Percentiles rank a stretch among this genome's conserved stretches.
Conservation (phyloP, 2,113 vertebrate genomes). For the Anolis sagrei region DNA sequence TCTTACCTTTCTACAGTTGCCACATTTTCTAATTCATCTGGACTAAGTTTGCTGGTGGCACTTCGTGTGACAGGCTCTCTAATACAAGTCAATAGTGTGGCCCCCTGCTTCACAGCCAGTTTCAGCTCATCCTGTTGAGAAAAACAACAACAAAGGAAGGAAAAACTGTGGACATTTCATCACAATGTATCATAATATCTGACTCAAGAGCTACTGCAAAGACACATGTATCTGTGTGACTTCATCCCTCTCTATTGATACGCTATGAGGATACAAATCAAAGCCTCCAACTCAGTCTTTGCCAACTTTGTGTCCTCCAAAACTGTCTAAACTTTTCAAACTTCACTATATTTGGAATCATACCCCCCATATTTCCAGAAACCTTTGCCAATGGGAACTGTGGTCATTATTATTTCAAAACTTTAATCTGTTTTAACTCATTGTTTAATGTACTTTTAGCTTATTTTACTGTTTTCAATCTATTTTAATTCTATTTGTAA, state of each 20-base stretch:
- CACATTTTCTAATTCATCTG: slow-evolving; percentile 89
- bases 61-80: slow-evolving; percentile 85
- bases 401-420: too few relatives aligned
- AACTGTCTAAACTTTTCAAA: too few relatives aligned
- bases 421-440: too few relatives aligned
- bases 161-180: neutral
- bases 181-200: neutral
- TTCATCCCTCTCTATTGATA: neutral
- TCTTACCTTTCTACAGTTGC: slow-evolving; percentile 90
- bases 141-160: neutral
- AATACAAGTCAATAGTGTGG: slow-evolving; percentile 87
- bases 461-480: too few relatives aligned
- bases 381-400: too few relatives aligned
- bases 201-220: neutral
- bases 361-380: too few relatives aligned
- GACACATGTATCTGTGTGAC: neutral
- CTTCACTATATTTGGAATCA: too few relatives aligned
- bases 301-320: too few relatives aligned
- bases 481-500: too few relatives aligned
- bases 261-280: too few relatives aligned
- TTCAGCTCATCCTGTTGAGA: slow-evolving; percentile 86
- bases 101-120: slow-evolving; percentile 88
- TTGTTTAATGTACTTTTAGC: too few relatives aligned
- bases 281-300: neutral
- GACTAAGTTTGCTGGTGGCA: slow-evolving; percentile 82